Evolutionary conservation across 2,797 vertebrate genomes (phyloP).

Genomic region (Crenichthys baileyi): DNA sequence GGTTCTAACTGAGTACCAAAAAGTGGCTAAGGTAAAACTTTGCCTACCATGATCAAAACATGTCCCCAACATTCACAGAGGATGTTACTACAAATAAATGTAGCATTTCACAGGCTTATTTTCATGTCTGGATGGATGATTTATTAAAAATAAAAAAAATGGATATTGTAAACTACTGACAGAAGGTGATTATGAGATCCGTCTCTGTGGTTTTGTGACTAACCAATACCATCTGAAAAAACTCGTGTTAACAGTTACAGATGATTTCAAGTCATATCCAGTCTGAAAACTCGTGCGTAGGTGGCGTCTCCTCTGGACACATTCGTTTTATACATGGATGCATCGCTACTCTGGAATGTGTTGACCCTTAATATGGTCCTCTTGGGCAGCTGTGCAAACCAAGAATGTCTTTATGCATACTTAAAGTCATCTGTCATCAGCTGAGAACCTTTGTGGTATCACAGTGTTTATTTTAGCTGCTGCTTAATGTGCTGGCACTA

Average conservation of each 20-base stretch:
- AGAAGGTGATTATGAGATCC: neutral
- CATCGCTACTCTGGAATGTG: slow-evolving; percentile 79
- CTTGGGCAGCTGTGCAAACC: slow-evolving; percentile 79
- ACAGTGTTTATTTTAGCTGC: slow-evolving; percentile 71
- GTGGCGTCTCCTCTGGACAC: slow-evolving; percentile 58
- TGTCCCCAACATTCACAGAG: neutral
- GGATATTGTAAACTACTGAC: neutral
- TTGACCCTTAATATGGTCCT: slow-evolving; percentile 79
- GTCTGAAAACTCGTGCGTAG: slow-evolving; percentile 16
- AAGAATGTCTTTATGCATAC: slow-evolving; percentile 78
- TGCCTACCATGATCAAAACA: neutral
- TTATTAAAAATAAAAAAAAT: neutral
- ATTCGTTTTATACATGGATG: slow-evolving; percentile 66
- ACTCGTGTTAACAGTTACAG: neutral
- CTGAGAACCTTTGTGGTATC: slow-evolving; percentile 62
- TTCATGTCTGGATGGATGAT: neutral
- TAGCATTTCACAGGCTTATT: neutral
- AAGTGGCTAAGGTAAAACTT: neutral
- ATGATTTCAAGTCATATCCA: slow-evolving; percentile 12
- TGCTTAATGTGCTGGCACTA: slow-evolving; percentile 75
- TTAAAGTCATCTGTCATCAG: slow-evolving; percentile 78
- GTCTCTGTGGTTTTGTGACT: neutral
- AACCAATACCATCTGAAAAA: neutral
- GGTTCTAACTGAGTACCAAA: neutral
- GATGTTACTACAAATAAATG: neutral